Percentiles rank a stretch among this genome's conserved stretches.
phyloP scores from a whole-genome alignment of 37 sponge, comb jelly and placozoan genomes.

The Eunapius fragilis region DNA sequence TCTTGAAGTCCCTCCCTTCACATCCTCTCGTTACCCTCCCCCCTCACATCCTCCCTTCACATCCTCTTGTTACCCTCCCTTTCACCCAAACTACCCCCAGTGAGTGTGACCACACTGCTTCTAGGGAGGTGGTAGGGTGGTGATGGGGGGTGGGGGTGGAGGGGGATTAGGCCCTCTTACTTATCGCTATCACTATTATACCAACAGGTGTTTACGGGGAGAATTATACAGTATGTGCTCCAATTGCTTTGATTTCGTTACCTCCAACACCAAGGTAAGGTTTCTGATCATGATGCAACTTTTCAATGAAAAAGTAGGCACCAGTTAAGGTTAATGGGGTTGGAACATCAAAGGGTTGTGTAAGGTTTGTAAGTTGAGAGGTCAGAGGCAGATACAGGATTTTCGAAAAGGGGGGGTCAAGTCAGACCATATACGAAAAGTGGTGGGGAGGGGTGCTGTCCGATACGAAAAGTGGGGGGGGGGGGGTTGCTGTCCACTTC shows the following conservation, averaged over 20 bases:
- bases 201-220: slow-evolving; percentile 75
- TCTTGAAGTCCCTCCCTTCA: no score
- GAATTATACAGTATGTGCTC: slow-evolving; percentile 46
- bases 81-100: no score
- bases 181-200: neutral
- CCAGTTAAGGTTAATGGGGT: neutral
- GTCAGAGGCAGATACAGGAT: no score
- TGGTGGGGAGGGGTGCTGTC: no score
- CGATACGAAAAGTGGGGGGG: no score
- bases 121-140: neutral
- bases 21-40: no score
- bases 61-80: no score
- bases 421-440: no score
- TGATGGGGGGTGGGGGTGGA: neutral
- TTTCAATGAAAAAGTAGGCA: neutral
- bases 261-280: slow-evolving; percentile 58
- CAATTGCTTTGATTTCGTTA: slow-evolving; percentile 66
- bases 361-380: no score
- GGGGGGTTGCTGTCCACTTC: no score
- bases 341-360: neutral
- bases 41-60: no score
- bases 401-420: no score
- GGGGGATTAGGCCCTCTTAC: neutral
- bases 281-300: neutral
- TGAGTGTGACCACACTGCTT: neutral